Conservation (phyloP, 2,888 invertebrate species). For the Ecliptopera silaceata region DNA sequence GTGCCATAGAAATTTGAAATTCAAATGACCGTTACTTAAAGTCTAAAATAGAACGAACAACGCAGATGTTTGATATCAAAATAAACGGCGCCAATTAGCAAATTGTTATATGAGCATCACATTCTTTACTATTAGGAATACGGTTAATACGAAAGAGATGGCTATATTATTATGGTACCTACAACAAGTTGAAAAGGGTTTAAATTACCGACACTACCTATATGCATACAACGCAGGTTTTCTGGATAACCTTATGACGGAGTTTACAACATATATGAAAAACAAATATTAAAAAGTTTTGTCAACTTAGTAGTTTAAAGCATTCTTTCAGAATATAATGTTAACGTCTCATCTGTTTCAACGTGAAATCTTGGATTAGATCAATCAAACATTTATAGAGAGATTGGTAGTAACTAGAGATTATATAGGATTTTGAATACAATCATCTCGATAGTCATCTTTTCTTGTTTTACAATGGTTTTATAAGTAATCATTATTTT, state of each 20-base stretch:
- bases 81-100: slow-evolving; percentile 70
- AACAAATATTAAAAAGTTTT: too few relatives aligned
- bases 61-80: slow-evolving; percentile 41
- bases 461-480: too few relatives aligned
- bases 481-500: too few relatives aligned
- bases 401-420: too few relatives aligned
- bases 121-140: slow-evolving; percentile 50
- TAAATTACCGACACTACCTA: slow-evolving; percentile 35
- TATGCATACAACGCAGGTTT: slow-evolving; percentile 36
- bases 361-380: too few relatives aligned
- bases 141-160: slow-evolving; percentile 52
- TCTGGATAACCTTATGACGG: neutral
- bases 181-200: slow-evolving; percentile 59
- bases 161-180: slow-evolving; percentile 35
- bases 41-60: slow-evolving; percentile 49
- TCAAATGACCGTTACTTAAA: slow-evolving; percentile 48
- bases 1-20: slow-evolving; percentile 48
- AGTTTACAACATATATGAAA: too few relatives aligned
- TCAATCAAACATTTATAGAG: too few relatives aligned
- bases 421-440: too few relatives aligned
- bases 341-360: slow-evolving; percentile 9
- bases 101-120: slow-evolving; percentile 63
- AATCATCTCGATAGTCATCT: too few relatives aligned
- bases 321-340: too few relatives aligned
- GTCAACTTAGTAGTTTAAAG: too few relatives aligned